Percentiles rank a stretch among this genome's conserved stretches.
Conservation (phyloP, 2,888 invertebrate genomes). For the Agrochola litura region DNA sequence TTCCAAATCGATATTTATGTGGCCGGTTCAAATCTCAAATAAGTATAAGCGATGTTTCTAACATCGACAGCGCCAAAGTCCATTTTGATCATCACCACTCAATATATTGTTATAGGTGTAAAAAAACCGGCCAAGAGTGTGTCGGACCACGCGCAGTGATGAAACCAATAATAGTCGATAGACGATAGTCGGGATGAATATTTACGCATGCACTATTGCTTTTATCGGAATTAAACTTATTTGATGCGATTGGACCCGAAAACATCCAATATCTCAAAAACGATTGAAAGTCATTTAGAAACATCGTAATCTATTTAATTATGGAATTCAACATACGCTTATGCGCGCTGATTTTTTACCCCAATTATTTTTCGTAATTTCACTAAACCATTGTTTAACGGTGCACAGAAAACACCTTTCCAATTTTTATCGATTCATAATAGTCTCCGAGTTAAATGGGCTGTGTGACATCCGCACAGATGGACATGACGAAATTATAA, state of each 20-base stretch:
- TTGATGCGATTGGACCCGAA: not conserved
- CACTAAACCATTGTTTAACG: not conserved
- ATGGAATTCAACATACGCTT: not conserved
- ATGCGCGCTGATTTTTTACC: not conserved
- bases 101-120: not conserved
- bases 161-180: no score
- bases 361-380: not conserved
- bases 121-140: not conserved
- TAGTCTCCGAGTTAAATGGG: no score
- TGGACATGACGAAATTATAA: not conserved
- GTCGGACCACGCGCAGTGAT: no score
- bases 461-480: not conserved
- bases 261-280: not conserved
- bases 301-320: not conserved
- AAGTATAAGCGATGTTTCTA: not conserved
- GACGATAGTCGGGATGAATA: not conserved
- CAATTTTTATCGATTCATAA: not conserved
- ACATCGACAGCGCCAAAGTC: not conserved
- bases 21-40: not conserved
- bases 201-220: not conserved
- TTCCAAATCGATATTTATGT: no score
- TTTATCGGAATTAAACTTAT: not conserved
- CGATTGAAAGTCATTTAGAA: not conserved
- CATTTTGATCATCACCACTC: not conserved
- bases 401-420: not conserved